Evolutionary conservation across 2,113 vertebrate genomes (phyloP), one percentile per base, ranked within the genome.

Genomic region (Condylura cristata): DNA sequence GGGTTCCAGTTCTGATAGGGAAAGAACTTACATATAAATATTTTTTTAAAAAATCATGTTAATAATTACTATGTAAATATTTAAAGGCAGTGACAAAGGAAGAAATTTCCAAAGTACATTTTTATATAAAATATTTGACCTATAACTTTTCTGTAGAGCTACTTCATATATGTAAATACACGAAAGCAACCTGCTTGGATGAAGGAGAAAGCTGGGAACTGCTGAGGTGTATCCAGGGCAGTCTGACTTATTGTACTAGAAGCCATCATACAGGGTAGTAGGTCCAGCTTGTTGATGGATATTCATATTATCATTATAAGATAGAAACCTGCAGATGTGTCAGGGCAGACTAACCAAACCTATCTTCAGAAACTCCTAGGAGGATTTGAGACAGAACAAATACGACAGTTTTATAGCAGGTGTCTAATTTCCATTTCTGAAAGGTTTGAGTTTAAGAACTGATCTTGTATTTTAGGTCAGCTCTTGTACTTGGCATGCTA

Each of bases 371-470:
- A 41, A 94, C 11, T 71, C 34, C 30, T n/a, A 39, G 34, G 72
- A 39, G 32, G 9, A 51, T n/a, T 4, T 17, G 61, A 89, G 28
- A 86, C 0, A 1, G 11, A 76, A 56, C 18, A 32, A 30, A 34
- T 58, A 34, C 56, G 32, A 32, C 78, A 63, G 4, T 76, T 90
- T 92, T 83, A 51, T 26, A n/a, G 65, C 22, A 41, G 56, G 61
- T 34, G 44, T 92, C n/a, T 66, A 30, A 72, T 58, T 90, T 93
- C 39, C 14, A 32, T 39, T 80, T 78, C 44, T n/a, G n/a, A 78
- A 95, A 81, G 61, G 10, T 74, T 56, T 26, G 48, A 14, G 10
- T 48, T 66, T 71, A 68, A 74, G 78, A 92, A 51, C 2, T 65
- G n/a, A 63, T 44, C 66, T 88, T 80, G 30, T 48, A 75, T 81